Percentiles rank a stretch among this genome's conserved stretches.
Conservation (phyloP, 2,113 vertebrate species). For the Corynorhinus townsendii region DNA sequence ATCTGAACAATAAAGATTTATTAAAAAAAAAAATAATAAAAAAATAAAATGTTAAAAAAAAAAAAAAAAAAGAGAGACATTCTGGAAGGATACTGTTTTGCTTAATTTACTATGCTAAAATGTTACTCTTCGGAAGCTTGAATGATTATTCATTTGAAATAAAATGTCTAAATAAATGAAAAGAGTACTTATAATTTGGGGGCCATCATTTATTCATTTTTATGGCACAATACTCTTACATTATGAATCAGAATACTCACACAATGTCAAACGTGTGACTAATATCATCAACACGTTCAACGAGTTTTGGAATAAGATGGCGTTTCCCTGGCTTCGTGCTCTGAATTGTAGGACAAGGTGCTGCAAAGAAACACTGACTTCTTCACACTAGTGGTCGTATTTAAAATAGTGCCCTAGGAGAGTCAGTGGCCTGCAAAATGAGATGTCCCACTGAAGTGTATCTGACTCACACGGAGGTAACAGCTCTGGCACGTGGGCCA, state of each 20-base stretch:
- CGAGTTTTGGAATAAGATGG: neutral
- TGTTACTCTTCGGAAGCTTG: neutral
- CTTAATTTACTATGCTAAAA: neutral
- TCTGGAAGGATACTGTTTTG: neutral
- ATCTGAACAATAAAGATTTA: too few species aligned
- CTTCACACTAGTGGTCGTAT: neutral
- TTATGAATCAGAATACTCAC: neutral
- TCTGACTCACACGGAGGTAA: neutral
- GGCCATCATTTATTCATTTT: neutral
- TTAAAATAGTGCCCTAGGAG: neutral
- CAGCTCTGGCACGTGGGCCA: neutral
- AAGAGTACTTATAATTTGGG: neutral
- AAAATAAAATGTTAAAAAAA: too few species aligned
- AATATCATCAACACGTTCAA: neutral
- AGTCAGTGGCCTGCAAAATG: neutral
- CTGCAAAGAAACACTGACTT: neutral
- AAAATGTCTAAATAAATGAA: slow-evolving; percentile 20
- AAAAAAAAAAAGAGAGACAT: neutral
- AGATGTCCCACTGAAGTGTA: neutral
- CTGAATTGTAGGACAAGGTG: neutral
- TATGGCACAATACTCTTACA: neutral
- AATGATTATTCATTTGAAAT: slow-evolving; percentile 6
- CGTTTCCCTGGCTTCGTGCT: neutral
- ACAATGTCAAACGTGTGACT: neutral
- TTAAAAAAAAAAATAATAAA: too few species aligned